Percentiles rank a stretch among this genome's conserved stretches.
Conservation (phyloP, 1,140 invertebrate species). For the Orchestia grillus region DNA sequence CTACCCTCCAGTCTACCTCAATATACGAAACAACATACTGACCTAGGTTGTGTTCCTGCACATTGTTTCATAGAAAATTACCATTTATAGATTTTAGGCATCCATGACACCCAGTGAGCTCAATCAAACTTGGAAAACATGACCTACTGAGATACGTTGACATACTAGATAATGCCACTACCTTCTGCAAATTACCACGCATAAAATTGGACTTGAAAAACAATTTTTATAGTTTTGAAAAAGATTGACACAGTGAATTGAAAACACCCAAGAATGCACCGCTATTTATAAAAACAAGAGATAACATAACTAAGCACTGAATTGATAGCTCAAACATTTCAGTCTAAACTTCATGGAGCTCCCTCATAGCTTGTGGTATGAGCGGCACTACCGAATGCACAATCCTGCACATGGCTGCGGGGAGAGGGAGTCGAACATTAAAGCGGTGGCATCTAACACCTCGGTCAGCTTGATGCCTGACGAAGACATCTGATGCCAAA, state of each 20-base stretch:
- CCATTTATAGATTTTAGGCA: not conserved
- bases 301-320: not conserved
- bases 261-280: not conserved
- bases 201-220: not conserved
- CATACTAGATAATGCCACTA: too few relatives aligned
- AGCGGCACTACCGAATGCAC: not conserved
- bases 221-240: not conserved
- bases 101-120: too few relatives aligned
- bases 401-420: not conserved
- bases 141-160: too few relatives aligned
- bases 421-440: not conserved
- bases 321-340: not conserved
- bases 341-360: not conserved
- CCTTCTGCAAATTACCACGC: too few relatives aligned
- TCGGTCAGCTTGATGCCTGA: not conserved
- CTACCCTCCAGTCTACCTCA: not conserved
- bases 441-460: not conserved
- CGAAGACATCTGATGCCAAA: conserved; percentile 26
- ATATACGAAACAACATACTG: not conserved
- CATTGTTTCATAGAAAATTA: not conserved
- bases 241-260: too few relatives aligned
- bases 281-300: not conserved
- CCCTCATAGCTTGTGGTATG: not conserved
- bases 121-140: too few relatives aligned
- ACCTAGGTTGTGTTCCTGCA: not conserved